phyloP scores from a whole-genome alignment of 2,113 vertebrate genomes.

The Alligator sinensis region DNA sequence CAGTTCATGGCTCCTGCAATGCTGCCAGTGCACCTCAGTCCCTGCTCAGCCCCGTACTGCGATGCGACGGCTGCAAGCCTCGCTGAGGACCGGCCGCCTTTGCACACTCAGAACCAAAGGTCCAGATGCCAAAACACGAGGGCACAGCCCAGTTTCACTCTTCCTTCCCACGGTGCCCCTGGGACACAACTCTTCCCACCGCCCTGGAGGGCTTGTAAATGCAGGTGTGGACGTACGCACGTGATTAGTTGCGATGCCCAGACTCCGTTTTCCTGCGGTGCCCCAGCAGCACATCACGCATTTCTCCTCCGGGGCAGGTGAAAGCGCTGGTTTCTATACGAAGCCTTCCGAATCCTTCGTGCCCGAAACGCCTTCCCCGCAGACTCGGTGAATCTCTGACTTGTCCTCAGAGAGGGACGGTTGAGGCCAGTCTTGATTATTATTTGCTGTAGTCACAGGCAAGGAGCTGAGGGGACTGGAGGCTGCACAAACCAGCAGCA shows the following conservation, averaged over 20 bases:
- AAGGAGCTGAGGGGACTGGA: too few species aligned
- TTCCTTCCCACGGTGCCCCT: not conserved
- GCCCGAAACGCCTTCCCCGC: not conserved
- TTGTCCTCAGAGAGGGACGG: not conserved
- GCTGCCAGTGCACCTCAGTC: not conserved
- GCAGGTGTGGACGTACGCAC: too few species aligned
- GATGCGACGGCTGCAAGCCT: fast-evolving
- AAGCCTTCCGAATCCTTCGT: not conserved
- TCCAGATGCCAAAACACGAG: not conserved
- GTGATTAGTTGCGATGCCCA: too few species aligned
- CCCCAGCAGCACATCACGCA: too few species aligned
- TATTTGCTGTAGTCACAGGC: too few species aligned
- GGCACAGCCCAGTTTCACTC: not conserved
- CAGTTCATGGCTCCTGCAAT: not conserved
- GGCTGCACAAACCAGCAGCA: too few species aligned
- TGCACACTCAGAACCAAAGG: not conserved
- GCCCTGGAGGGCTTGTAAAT: too few species aligned
- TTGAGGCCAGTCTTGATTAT: not conserved
- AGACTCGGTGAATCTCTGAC: not conserved
- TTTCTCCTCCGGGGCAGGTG: not conserved
- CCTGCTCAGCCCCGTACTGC: not conserved
- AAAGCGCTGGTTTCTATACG: not conserved
- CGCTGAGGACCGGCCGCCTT: fast-evolving
- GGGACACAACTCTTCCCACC: too few species aligned
- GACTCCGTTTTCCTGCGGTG: too few species aligned